Percentiles rank a stretch among this genome's conserved stretches.
phyloP scores from a whole-genome alignment of 2,888 invertebrate species.

The Caenorhabditis afra region DNA sequence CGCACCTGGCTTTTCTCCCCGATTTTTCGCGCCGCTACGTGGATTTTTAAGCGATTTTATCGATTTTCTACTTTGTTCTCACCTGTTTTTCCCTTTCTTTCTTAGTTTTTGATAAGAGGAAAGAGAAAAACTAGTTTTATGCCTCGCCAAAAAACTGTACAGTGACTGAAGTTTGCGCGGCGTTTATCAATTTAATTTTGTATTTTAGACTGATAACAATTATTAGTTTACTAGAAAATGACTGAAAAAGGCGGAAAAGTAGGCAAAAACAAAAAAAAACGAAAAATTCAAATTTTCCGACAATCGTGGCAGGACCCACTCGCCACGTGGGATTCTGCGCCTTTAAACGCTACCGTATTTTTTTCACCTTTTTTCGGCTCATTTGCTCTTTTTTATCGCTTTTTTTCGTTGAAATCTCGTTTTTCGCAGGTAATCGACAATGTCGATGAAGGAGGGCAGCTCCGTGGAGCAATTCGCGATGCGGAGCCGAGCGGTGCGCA shows the following conservation, averaged over 20 bases:
- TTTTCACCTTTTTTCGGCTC: neutral
- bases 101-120: no score
- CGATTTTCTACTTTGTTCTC: no score
- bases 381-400: slow-evolving; percentile 1
- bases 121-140: no score
- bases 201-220: no score
- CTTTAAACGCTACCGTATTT: slow-evolving; percentile 9
- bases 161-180: no score
- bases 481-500: slow-evolving; percentile 63
- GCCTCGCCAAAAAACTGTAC: no score
- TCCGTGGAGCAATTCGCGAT: slow-evolving; percentile 63
- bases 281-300: neutral
- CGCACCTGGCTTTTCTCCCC: slow-evolving; percentile 25
- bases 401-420: slow-evolving; percentile 6
- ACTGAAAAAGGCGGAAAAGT: neutral
- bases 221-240: no score
- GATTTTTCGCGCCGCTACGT: neutral
- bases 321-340: neutral
- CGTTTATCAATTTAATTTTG: no score
- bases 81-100: no score
- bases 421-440: slow-evolving; percentile 10
- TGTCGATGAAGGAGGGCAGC: slow-evolving; percentile 51
- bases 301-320: slow-evolving; percentile 5
- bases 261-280: neutral
- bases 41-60: no score